These are phyloP conservation scores for Drosophila lini DNA, from an alignment of 1,140 invertebrate genomes.

Conservation along the genomic window DNA sequence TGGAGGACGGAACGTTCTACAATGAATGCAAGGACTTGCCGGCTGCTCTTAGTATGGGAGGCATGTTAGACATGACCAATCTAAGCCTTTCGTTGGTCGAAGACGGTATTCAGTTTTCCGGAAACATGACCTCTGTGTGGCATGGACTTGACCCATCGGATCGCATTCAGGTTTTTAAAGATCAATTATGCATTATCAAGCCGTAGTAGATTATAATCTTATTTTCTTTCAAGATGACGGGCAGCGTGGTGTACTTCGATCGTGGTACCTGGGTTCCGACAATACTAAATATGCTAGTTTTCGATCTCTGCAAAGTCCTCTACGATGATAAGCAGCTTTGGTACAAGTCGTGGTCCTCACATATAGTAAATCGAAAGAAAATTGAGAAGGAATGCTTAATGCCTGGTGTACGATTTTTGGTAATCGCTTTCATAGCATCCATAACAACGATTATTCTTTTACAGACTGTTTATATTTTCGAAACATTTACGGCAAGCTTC, in stretches of 20 bases:
- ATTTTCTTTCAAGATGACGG: background rate
- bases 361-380: background rate
- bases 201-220: background rate
- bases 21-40: background rate
- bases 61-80: background rate
- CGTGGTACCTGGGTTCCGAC: background rate
- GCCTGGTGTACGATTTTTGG: background rate
- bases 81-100: background rate
- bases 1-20: background rate
- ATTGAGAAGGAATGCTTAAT: background rate
- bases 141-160: background rate
- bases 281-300: background rate
- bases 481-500: too few relatives aligned
- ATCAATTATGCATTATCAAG: background rate
- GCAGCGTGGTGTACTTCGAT: background rate
- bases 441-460: too few relatives aligned
- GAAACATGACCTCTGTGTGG: background rate
- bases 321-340: background rate
- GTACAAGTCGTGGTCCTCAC: background rate
- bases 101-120: background rate
- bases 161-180: background rate
- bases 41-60: background rate
- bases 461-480: too few relatives aligned
- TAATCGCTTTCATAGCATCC: too few relatives aligned
- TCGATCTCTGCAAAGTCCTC: background rate